Evolutionary conservation across 2,888 invertebrate genomes (phyloP).

Genomic region (Onthophagus sagittarius): DNA sequence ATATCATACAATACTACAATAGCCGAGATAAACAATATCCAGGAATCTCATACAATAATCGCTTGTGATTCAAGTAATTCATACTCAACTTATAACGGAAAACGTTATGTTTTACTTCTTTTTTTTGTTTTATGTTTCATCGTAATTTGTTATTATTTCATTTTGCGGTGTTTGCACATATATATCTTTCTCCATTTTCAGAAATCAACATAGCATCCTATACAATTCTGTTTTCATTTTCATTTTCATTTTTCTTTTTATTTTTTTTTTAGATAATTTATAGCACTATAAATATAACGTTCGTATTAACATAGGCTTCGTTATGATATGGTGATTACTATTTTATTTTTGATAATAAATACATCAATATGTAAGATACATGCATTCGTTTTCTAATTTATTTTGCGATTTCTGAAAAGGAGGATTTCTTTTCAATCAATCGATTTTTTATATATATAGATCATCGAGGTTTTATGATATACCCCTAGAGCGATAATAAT

Average conservation of each 20-base stretch:
- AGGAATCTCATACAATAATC: constrained; percentile 19
- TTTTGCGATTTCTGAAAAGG: constrained; percentile 10
- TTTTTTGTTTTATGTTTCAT: constrained; percentile 1
- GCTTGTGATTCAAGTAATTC: constrained; percentile 5
- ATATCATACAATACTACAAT: constrained; percentile 15
- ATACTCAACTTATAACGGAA: background rate
- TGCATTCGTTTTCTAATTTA: background rate
- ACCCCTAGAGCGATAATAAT: too few species aligned
- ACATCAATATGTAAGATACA: constrained; percentile 3
- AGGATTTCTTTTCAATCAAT: constrained; percentile 1
- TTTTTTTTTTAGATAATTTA: background rate
- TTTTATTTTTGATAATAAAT: background rate
- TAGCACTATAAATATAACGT: constrained; percentile 10
- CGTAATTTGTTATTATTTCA: constrained; percentile 12
- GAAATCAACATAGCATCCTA: constrained; percentile 3
- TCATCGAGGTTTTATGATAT: too few species aligned
- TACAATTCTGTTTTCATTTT: background rate
- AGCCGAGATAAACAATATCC: background rate
- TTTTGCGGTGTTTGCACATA: background rate
- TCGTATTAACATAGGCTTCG: background rate
- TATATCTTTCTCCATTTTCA: constrained; percentile 1
- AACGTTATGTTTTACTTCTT: background rate
- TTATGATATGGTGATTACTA: constrained; percentile 9
- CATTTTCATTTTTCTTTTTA: too few species aligned
- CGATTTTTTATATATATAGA: background rate